phyloP scores from a whole-genome alignment of 2,888 invertebrate species.

The Aspidapion aeneum region DNA sequence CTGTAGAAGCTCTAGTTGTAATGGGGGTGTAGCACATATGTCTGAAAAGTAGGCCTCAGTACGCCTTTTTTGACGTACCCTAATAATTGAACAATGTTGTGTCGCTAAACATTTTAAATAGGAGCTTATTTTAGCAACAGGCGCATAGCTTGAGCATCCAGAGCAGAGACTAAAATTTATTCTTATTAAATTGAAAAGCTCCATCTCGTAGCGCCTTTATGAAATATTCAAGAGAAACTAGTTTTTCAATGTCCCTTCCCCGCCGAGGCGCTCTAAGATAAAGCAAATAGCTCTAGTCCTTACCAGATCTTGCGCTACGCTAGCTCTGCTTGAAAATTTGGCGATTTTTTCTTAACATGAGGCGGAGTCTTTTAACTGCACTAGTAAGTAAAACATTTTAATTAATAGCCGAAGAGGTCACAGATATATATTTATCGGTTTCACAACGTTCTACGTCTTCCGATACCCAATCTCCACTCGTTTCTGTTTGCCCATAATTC shows the following conservation, averaged over 20 bases:
- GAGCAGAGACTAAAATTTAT: conserved; percentile 14
- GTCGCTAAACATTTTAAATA: neutral
- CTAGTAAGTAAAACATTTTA: no score
- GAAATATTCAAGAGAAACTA: conserved; percentile 22
- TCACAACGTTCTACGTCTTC: no score
- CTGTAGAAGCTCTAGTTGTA: no score
- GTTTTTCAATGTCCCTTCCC: conserved; percentile 20
- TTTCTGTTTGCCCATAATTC: no score
- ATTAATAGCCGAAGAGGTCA: no score
- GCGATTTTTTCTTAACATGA: neutral
- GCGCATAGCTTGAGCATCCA: neutral
- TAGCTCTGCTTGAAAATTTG: neutral
- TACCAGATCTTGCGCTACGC: no score
- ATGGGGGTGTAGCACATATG: no score
- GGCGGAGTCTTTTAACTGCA: neutral
- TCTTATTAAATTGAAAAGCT: conserved; percentile 22
- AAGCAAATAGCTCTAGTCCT: conserved; percentile 3
- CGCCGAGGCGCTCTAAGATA: neutral
- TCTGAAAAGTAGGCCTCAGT: no score
- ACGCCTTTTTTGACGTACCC: no score
- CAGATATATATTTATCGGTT: no score
- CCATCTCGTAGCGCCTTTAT: conserved; percentile 15
- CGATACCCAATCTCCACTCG: no score
- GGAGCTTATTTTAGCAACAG: conserved; percentile 3
- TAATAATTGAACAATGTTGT: no score